A percentile compares a stretch with the other conserved stretches of the same genome.
Conservation (phyloP, 1,140 invertebrate genomes). For the Medauroidea extradentata region DNA sequence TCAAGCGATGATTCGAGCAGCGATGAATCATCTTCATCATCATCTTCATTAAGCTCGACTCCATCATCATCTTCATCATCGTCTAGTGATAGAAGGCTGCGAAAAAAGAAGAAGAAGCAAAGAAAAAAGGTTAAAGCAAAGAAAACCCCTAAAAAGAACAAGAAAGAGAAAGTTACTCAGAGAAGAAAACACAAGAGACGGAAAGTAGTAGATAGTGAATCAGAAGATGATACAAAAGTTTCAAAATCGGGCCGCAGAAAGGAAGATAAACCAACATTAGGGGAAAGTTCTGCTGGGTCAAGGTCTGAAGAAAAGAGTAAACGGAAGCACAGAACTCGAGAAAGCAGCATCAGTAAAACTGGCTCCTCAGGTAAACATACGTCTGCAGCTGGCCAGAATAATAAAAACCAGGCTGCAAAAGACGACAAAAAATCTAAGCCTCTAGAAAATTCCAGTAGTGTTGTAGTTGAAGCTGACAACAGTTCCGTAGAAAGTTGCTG, state of each 20-base stretch:
- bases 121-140: neutral
- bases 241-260: neutral
- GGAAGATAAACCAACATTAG: neutral
- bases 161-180: neutral
- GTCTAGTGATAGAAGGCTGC: neutral
- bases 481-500: constrained; percentile 3
- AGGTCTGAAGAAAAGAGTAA: no score
- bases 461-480: neutral
- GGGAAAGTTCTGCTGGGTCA: no score
- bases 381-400: no score
- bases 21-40: neutral
- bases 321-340: no score
- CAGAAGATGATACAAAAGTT: neutral
- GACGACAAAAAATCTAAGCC: no score
- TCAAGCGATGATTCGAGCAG: neutral
- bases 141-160: neutral
- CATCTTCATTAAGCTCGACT: neutral
- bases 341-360: no score
- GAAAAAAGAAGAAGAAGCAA: constrained; percentile 4
- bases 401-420: no score
- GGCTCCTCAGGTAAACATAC: no score
- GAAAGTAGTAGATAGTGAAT: neutral
- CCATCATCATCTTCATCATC: neutral
- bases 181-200: neutral
- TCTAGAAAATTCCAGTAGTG: no score